These are phyloP conservation scores for Phyllostomus discolor DNA, from an alignment of 2,113 vertebrate species.

Conservation along the genomic window DNA sequence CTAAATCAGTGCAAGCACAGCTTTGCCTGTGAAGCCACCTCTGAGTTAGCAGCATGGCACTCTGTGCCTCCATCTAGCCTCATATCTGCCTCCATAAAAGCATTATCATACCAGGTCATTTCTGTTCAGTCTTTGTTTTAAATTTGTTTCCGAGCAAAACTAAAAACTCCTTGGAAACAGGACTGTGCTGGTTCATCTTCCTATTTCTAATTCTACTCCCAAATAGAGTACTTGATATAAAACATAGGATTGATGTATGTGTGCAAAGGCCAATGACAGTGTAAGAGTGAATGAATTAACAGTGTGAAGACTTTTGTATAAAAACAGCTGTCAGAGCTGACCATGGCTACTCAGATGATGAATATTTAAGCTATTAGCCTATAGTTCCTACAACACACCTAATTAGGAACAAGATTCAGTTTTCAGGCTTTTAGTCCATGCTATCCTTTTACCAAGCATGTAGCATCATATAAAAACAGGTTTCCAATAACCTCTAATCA, in stretches of 20 bases:
- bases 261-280: not conserved
- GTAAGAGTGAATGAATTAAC: not conserved
- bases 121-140: not conserved
- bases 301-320: not conserved
- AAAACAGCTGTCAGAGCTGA: not conserved
- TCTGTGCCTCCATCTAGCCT: not conserved
- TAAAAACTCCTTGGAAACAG: not conserved
- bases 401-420: conserved; percentile 19
- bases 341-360: conserved; percentile 26
- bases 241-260: not conserved
- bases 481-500: conserved; percentile 33
- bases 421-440: conserved; percentile 45
- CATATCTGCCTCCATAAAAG: not conserved
- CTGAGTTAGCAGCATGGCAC: not conserved
- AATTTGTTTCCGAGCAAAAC: not conserved
- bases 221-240: not conserved
- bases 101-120: not conserved
- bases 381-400: not conserved
- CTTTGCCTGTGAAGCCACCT: not conserved
- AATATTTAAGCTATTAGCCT: conserved; percentile 6
- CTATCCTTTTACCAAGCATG: conserved; percentile 30
- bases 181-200: not conserved
- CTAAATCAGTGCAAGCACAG: not conserved
- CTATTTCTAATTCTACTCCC: not conserved
- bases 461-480: conserved; percentile 46